Evolutionary conservation across 92 coral and sea anemone genomes (phyloP).

Genomic region (Montipora capitata): DNA sequence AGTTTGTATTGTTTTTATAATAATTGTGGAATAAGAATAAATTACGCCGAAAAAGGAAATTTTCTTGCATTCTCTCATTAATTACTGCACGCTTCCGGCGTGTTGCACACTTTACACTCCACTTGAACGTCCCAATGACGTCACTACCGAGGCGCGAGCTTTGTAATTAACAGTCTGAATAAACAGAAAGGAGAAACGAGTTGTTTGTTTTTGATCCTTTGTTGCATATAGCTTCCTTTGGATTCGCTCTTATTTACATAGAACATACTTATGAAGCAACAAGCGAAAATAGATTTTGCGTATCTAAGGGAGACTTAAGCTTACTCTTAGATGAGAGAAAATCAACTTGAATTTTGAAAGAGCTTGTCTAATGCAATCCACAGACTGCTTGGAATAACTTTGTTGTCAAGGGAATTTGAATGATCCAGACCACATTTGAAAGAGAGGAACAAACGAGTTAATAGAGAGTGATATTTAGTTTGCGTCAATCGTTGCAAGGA

Average conservation of each 20-base stretch:
- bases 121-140: conserved; percentile 13
- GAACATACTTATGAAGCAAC: conserved; percentile 27
- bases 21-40: background rate
- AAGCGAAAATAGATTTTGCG: conserved; percentile 10
- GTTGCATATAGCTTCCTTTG: conserved; percentile 1
- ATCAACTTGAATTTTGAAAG: background rate
- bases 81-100: too few species aligned
- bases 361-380: background rate
- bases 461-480: background rate
- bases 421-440: background rate
- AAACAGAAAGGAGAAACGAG: background rate
- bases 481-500: background rate
- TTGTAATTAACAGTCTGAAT: background rate
- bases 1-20: too few species aligned
- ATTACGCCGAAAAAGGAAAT: background rate
- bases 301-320: background rate
- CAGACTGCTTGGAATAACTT: background rate
- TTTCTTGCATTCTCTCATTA: background rate
- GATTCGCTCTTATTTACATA: conserved; percentile 31
- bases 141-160: conserved; percentile 50
- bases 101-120: background rate
- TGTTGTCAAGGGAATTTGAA: background rate
- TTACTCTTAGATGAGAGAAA: background rate
- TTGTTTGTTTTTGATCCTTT: conserved; percentile 29
- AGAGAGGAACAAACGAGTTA: background rate